Conservation (phyloP, 2,888 invertebrate genomes). For the Periphyllus acericola region DNA sequence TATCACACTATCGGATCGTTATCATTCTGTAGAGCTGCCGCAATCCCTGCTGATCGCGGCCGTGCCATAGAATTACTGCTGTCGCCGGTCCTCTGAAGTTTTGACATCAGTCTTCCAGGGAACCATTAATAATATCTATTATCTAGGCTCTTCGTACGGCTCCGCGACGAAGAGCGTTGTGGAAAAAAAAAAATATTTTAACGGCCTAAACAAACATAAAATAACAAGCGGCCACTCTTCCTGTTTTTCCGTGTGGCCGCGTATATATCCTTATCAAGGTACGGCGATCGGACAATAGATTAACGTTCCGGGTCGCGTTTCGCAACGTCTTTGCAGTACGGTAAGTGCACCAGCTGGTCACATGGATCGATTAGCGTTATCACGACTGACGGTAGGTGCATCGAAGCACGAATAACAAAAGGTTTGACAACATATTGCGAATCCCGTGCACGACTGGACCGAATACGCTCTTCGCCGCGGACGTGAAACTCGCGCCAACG, state of each 20-base stretch:
- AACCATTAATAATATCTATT: neutral
- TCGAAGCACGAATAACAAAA: constrained; percentile 41
- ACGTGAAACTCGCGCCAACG: neutral
- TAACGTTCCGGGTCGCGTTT: neutral
- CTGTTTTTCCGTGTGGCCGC: too few species aligned
- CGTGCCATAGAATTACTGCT: too few species aligned
- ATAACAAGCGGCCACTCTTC: too few species aligned
- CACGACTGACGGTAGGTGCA: constrained; percentile 14
- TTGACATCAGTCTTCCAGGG: neutral
- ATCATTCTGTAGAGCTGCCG: neutral
- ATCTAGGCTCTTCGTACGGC: neutral
- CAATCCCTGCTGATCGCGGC: neutral
- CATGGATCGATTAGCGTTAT: constrained; percentile 58
- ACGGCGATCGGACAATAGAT: neutral
- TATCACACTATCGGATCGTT: neutral
- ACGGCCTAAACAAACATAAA: too few species aligned
- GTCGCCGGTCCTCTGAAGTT: neutral
- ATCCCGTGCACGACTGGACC: neutral
- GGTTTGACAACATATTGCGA: constrained; percentile 20
- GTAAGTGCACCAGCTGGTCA: constrained; percentile 38
- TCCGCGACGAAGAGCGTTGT: neutral
- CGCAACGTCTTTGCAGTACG: constrained; percentile 25
- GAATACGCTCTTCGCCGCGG: neutral
- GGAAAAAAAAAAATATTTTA: too few species aligned
- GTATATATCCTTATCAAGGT: neutral